These are phyloP conservation scores for Antheraea mylitta DNA, from an alignment of 1,140 invertebrate genomes.

Conservation along the genomic window DNA sequence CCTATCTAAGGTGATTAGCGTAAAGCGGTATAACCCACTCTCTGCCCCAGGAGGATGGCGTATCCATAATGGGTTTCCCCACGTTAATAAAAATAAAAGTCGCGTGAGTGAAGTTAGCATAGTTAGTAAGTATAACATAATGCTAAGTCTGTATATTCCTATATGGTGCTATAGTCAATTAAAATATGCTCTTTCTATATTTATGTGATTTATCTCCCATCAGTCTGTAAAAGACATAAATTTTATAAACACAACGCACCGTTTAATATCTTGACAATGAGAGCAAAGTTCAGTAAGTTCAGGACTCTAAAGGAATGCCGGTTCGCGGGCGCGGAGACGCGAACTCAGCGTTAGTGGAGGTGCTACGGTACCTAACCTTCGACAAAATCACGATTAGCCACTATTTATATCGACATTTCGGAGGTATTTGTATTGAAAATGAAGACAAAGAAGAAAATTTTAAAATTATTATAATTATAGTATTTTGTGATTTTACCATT, in stretches of 20 bases:
- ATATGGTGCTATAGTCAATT: too few species aligned
- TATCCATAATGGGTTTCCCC: too few species aligned
- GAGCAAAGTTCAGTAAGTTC: conserved; percentile 74
- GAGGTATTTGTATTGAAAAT: conserved; percentile 15
- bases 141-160: too few species aligned
- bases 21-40: too few species aligned
- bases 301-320: conserved; percentile 66
- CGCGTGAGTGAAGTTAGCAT: too few species aligned
- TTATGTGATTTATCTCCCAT: not conserved
- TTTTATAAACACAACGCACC: conserved; percentile 57
- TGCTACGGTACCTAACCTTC: conserved; percentile 48
- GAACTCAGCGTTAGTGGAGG: conserved; percentile 39
- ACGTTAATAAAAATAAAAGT: too few species aligned
- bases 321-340: conserved; percentile 54
- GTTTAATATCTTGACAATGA: conserved; percentile 71
- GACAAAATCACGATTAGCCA: conserved; percentile 64
- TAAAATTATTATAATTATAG: not conserved
- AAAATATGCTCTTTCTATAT: not conserved
- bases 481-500: not conserved
- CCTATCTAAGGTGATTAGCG: too few species aligned
- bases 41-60: too few species aligned
- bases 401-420: conserved; percentile 61
- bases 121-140: too few species aligned
- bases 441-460: not conserved
- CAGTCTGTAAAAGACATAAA: conserved; percentile 25